A percentile compares a stretch with the other conserved stretches of the same genome.
These are phyloP conservation scores for Plutomurus gul DNA, from an alignment of 1,140 invertebrate species.

Conservation along the genomic window DNA sequence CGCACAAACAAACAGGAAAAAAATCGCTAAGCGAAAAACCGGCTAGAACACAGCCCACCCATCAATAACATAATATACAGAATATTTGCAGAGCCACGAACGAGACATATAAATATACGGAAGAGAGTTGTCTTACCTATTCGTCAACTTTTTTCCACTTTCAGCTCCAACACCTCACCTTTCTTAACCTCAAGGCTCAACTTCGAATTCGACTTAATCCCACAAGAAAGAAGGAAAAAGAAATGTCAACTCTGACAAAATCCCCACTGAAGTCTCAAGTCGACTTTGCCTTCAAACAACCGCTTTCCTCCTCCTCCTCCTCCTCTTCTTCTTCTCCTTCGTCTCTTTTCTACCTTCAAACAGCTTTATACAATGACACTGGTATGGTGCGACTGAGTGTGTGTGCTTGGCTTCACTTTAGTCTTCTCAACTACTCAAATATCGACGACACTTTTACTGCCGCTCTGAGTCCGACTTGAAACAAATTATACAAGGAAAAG, in stretches of 20 bases:
- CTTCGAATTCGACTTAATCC: conserved; percentile 25
- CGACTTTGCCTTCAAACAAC: conserved; percentile 17
- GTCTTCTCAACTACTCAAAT: background rate
- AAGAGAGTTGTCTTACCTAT: conserved; percentile 30
- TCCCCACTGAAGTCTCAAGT: conserved; percentile 9
- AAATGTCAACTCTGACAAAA: conserved; percentile 27
- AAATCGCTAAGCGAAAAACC: too few species aligned
- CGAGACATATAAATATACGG: too few species aligned
- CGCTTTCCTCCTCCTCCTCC: background rate
- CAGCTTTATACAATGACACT: too few species aligned
- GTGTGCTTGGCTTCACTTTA: background rate
- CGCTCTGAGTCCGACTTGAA: background rate
- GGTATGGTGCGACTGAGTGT: too few species aligned
- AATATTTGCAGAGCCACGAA: too few species aligned
- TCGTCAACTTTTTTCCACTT: conserved; percentile 15
- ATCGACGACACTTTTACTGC: conserved; percentile 26
- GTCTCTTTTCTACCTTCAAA: background rate
- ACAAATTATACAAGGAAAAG: conserved; percentile 14
- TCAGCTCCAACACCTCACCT: conserved; percentile 1
- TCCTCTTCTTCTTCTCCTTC: background rate
- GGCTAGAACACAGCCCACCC: too few species aligned
- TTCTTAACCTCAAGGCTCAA: conserved; percentile 30
- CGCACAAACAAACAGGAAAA: too few species aligned
- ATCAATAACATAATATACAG: too few species aligned
- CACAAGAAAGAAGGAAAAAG: conserved; percentile 27